Conservation (phyloP, 2,797 vertebrate genomes). For the Malurus leucopterus region DNA sequence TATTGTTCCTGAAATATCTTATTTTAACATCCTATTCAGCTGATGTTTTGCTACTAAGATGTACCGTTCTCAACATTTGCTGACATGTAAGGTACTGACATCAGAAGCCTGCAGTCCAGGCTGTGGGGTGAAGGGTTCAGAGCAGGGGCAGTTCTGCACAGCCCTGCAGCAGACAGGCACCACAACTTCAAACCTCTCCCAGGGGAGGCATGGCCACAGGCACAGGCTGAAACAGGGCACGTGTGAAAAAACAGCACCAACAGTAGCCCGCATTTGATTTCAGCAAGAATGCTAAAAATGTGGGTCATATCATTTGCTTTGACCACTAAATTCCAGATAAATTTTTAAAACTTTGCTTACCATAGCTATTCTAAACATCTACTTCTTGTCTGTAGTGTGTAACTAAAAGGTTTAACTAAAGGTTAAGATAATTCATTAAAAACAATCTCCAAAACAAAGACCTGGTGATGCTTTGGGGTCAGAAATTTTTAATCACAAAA, state of each 20-base stretch:
- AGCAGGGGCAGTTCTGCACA: neutral
- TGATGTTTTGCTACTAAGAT: neutral
- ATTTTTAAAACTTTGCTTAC: neutral
- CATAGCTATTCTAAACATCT: neutral
- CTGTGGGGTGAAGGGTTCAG: accelerated
- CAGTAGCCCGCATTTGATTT: neutral
- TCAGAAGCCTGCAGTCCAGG: neutral
- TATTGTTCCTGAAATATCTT: neutral
- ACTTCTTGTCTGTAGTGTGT: neutral
- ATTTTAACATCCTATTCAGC: neutral
- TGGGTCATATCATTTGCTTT: neutral
- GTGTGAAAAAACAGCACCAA: neutral
- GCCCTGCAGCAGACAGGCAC: neutral
- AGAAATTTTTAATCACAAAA: slow-evolving; percentile 34
- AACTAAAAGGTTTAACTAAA: neutral
- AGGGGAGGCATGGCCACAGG: neutral
- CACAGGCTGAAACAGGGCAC: neutral
- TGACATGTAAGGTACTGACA: accelerated
- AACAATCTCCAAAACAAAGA: neutral
- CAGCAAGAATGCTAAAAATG: neutral
- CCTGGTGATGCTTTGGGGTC: neutral
- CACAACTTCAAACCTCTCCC: neutral
- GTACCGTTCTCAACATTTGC: neutral
- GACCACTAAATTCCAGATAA: neutral
- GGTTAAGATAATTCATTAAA: neutral